These are phyloP conservation scores for Anabacerthia variegaticeps DNA, from an alignment of 2,797 vertebrate genomes.

Conservation along the genomic window DNA sequence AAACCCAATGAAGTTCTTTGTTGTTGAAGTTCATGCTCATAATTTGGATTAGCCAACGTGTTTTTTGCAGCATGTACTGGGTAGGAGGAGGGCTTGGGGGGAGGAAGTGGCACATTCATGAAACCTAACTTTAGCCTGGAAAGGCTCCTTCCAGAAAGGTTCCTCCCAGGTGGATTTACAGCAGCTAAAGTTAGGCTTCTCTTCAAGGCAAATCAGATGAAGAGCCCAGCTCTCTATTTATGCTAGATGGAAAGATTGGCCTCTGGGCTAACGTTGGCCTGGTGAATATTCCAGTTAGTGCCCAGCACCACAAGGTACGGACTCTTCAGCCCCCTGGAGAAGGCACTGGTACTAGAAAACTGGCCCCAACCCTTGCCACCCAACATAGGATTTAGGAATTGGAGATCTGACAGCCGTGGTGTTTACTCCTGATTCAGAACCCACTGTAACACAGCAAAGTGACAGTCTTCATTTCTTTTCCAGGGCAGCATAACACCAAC, in stretches of 20 bases:
- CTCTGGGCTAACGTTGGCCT: slow-evolving; percentile 1
- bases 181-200: slow-evolving; percentile 37
- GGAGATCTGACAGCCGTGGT: neutral
- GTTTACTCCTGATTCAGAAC: neutral
- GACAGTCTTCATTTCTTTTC: slow-evolving; percentile 24
- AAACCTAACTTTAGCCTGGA: neutral
- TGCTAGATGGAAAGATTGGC: neutral
- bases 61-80: slow-evolving; percentile 35
- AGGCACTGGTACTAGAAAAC: slow-evolving; percentile 44
- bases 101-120: slow-evolving; percentile 32
- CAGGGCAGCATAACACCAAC: slow-evolving; percentile 87
- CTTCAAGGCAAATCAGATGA: slow-evolving; percentile 25
- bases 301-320: neutral
- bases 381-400: neutral
- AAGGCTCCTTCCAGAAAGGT: slow-evolving; percentile 21
- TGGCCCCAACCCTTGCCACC: slow-evolving; percentile 20
- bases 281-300: neutral
- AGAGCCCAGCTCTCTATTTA: slow-evolving; percentile 18
- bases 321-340: slow-evolving; percentile 31
- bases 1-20: neutral
- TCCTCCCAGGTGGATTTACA: neutral
- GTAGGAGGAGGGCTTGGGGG: neutral
- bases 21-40: neutral
- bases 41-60: slow-evolving; percentile 20
- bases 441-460: neutral